Evolutionary conservation across 2,888 invertebrate species (phyloP).

Genomic region (Branchipolynoe longqiensis): DNA sequence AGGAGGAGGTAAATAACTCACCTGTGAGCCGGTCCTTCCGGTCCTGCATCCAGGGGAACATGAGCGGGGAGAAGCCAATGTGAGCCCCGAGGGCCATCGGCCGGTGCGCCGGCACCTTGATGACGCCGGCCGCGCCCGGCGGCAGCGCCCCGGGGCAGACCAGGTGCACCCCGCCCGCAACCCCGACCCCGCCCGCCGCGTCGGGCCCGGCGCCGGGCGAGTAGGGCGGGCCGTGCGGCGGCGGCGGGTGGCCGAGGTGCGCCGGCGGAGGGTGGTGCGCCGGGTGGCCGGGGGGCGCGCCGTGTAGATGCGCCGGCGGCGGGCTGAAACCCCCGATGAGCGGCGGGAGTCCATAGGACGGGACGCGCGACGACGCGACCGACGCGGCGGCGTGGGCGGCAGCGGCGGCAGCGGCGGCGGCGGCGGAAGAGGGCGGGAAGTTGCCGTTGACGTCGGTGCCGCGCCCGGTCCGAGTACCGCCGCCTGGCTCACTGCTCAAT

Average conservation of each 20-base stretch:
- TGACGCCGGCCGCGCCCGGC: constrained; percentile 60
- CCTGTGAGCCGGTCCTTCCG: constrained; percentile 78
- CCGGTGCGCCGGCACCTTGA: constrained; percentile 66
- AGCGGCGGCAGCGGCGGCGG: constrained; percentile 3
- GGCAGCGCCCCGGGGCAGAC: constrained; percentile 23
- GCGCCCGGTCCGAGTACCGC: not conserved
- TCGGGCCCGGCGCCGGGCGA: constrained; percentile 15
- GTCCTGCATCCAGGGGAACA: constrained; percentile 79
- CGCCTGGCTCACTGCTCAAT: constrained; percentile 57
- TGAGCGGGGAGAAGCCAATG: constrained; percentile 51
- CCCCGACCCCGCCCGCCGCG: constrained; percentile 34
- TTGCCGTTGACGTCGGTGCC: not conserved
- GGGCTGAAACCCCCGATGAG: constrained; percentile 46
- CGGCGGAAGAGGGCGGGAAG: not conserved
- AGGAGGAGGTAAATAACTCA: constrained; percentile 70
- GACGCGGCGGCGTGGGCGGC: not conserved
- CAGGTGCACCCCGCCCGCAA: not conserved
- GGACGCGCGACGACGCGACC: constrained; percentile 1
- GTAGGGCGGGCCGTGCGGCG: constrained; percentile 36
- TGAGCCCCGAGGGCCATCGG: constrained; percentile 35
- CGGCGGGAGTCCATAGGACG: constrained; percentile 18
- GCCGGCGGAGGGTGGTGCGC: constrained; percentile 12
- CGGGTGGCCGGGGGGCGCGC: not conserved
- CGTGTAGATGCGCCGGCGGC: constrained; percentile 32
- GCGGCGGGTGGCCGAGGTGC: not conserved